Base-by-base conservation (phyloP, 1,140 invertebrate genomes). In the Drosophila subobscura region DNA sequence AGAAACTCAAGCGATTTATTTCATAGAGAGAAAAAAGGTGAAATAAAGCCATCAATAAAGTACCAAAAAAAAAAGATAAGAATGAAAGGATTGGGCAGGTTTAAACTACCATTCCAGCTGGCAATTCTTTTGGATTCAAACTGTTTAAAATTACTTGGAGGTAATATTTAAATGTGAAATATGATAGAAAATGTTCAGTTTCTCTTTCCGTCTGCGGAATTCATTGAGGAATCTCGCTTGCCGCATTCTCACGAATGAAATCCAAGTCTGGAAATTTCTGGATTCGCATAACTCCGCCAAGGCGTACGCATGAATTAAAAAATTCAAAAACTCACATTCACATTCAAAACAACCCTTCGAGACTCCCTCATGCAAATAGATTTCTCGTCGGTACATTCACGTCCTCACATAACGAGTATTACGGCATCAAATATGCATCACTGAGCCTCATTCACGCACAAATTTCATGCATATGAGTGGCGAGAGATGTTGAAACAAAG, bases 361-460 rank as follows among this genome's bases (percentile, higher is more conserved):
- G 33, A 37, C 0, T 37, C 3, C 33, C 4, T 2, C 23, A 16
- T 47, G 50, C 37, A 16, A 6, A 33, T 33, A 8, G 37, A 29
- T 14, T 52, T 12, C 27, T 12, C 12, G 29, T 33, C 16, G 0
- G 16, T 20, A 20, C 16, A 1, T 20, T 0, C 29, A 12, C 33
- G 33, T 37, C 33, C 25, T 12, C 10, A 4, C 33, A 37, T 12
- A 53, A 44, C 49, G 40, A 61, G 50, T 23, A 33, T 41, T 73
- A 71, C 27, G 50, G 67, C 66, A 68, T 61, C 37, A 55, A 29
- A 37, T 59, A 74, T 85, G 81, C 81, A 71, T 77, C 64, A 68
- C 59, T 81, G 65, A 57, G 50, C 55, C 67, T 72, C 65, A 77
- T 80, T 86, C 83, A 85, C 81, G 77, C 81, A 85, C 77, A 86